Percentiles rank a stretch among this genome's conserved stretches.
Conservation (phyloP, 1,140 invertebrate species). For the Littorina saxatilis region DNA sequence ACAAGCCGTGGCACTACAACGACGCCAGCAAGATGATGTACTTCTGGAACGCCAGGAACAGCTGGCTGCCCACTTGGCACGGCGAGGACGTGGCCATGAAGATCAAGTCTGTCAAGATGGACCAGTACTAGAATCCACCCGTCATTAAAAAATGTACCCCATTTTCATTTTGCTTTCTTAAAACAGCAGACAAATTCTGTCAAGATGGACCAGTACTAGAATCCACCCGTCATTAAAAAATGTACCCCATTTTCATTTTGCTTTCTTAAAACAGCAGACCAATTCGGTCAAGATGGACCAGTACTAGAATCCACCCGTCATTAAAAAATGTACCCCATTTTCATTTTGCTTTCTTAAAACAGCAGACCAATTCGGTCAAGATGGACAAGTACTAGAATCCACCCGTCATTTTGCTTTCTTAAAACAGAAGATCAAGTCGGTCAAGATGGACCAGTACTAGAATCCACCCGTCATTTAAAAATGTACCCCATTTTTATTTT, state of each 20-base stretch:
- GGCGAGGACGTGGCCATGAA: constrained; percentile 50
- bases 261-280: too few species aligned
- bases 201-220: too few species aligned
- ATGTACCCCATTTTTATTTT: not conserved
- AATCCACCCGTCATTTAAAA: constrained; percentile 43
- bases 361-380: too few species aligned
- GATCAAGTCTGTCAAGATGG: constrained; percentile 44
- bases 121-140: constrained; percentile 30
- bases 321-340: constrained; percentile 20
- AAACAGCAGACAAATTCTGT: too few species aligned
- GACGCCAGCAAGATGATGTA: not conserved
- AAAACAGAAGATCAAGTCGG: too few species aligned
- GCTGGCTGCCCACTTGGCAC: constrained; percentile 49
- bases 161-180: too few species aligned
- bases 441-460: too few species aligned
- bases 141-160: constrained; percentile 45
- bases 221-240: constrained; percentile 44
- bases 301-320: constrained; percentile 45
- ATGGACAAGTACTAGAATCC: too few species aligned
- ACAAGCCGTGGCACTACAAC: constrained; percentile 38
- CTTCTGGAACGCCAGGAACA: constrained; percentile 41
- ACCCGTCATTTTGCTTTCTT: too few species aligned
- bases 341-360: too few species aligned
- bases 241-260: too few species aligned
- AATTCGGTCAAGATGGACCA: too few species aligned